Conservation (phyloP, 2,797 vertebrate genomes). For the Halcyon chelicuti region DNA sequence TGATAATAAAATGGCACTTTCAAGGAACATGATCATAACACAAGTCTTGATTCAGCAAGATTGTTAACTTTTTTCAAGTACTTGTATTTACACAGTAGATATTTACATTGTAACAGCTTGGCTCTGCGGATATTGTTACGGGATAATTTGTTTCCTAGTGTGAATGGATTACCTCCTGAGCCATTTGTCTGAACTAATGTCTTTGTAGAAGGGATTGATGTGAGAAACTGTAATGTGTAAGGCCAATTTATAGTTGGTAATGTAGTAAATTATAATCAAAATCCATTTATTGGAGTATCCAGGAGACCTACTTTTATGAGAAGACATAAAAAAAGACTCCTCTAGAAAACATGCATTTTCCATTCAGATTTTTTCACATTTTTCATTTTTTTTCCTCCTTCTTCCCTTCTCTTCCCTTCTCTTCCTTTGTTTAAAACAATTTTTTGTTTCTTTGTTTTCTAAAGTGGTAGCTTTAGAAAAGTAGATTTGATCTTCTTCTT, state of each 20-base stretch:
- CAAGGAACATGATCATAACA: background rate
- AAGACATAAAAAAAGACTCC: background rate
- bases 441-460: background rate
- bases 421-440: background rate
- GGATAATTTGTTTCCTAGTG: slow-evolving; percentile 17
- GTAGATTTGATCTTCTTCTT: background rate
- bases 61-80: background rate
- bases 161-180: slow-evolving; percentile 46
- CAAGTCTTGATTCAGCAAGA: background rate
- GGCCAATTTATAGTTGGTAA: slow-evolving; percentile 28
- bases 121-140: background rate
- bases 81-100: background rate
- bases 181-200: slow-evolving; percentile 27
- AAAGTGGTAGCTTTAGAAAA: background rate
- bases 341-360: background rate
- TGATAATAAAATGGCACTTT: background rate
- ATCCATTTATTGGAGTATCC: slow-evolving; percentile 27
- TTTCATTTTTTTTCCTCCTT: background rate
- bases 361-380: background rate
- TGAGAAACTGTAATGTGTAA: slow-evolving; percentile 9
- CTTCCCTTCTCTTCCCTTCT: background rate
- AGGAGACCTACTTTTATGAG: background rate
- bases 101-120: slow-evolving; percentile 12
- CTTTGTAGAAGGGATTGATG: background rate
- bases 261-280: slow-evolving; percentile 49